Conservation (phyloP, 2,888 invertebrate species). For the Heliconius ethilla region DNA sequence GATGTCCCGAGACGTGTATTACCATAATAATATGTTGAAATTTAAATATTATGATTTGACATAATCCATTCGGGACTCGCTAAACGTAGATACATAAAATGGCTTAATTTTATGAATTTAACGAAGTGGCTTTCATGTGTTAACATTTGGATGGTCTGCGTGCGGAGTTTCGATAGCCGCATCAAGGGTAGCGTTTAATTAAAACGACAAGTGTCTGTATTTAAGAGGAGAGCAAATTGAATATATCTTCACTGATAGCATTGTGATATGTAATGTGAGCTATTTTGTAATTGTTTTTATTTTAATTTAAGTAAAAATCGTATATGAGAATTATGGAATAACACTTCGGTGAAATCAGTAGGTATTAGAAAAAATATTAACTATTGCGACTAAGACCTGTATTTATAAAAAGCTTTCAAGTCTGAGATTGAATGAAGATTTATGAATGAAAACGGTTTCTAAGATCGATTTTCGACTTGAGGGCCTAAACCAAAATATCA, state of each 20-base stretch:
- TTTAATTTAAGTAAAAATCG: neutral
- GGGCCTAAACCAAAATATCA: too few relatives aligned
- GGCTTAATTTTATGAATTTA: constrained; percentile 19
- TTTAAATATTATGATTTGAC: constrained; percentile 10
- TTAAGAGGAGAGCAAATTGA: constrained; percentile 11
- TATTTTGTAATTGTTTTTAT: neutral
- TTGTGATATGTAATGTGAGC: neutral
- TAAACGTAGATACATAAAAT: constrained; percentile 12
- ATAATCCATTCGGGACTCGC: constrained; percentile 3
- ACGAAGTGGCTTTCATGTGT: constrained; percentile 23
- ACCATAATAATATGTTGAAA: neutral
- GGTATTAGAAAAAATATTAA: neutral
- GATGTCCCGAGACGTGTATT: neutral
- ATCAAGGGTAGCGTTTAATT: constrained; percentile 29
- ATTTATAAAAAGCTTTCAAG: too few relatives aligned
- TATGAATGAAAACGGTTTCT: too few relatives aligned
- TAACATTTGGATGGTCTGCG: constrained; percentile 17
- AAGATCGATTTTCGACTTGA: too few relatives aligned
- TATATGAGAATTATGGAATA: neutral
- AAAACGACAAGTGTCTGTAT: constrained; percentile 24
- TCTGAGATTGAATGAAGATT: too few relatives aligned
- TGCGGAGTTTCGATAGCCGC: constrained; percentile 26
- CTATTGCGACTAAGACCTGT: neutral
- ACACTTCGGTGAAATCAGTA: neutral
- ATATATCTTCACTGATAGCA: constrained; percentile 13